Evolutionary conservation across 1,140 invertebrate genomes (phyloP), one percentile per base, ranked within the genome.

Genomic region (Lamellibrachia luymesi): DNA sequence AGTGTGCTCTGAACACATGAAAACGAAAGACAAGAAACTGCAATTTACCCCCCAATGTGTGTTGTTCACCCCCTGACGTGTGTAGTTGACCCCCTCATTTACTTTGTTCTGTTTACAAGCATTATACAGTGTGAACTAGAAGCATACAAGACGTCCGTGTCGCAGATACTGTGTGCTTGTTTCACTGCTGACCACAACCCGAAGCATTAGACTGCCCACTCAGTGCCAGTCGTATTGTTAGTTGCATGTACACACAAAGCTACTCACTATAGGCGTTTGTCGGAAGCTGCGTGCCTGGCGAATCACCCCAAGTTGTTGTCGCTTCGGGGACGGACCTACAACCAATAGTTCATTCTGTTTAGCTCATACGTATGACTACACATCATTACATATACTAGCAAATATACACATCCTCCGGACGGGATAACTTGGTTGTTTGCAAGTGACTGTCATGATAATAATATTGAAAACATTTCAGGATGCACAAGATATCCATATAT

Each of bases 21-120:
- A 80, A 80, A 80, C 64, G 64, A 80, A 80, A 80, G 2, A 80
- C 64, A 80, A 80, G 64, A 22, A 8, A 22, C 64, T 2, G 64
- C 8, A 22, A 22, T 98, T 98, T 93, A 97, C 97, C 95, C 98
- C 97, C 91, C 98, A 97, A 95, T 97, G 13, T 80, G 64, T 80
- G 25, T 80, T 4, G 17, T 10, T 80, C 13, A 10, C 64, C 64
- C 17, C 2, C 64, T 22, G 13, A 22, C 17, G 13, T 80, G 64
- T 80, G 25, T 80, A 22, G 17, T 10, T 80, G 64, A 10, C 64
- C 64, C 17, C 0, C 64, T 22, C 64, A 22, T 80, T 10, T 80
- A 22, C 25, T 22, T 4, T 17, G 25, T 10, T 80, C 64, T 80
- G 64, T 22, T 80, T 80, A 80, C 13, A 80, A 2, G 64, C 13